Evolutionary conservation across 92 coral and sea anemone species (phyloP).

Genomic region (Virgularia gustaviana): DNA sequence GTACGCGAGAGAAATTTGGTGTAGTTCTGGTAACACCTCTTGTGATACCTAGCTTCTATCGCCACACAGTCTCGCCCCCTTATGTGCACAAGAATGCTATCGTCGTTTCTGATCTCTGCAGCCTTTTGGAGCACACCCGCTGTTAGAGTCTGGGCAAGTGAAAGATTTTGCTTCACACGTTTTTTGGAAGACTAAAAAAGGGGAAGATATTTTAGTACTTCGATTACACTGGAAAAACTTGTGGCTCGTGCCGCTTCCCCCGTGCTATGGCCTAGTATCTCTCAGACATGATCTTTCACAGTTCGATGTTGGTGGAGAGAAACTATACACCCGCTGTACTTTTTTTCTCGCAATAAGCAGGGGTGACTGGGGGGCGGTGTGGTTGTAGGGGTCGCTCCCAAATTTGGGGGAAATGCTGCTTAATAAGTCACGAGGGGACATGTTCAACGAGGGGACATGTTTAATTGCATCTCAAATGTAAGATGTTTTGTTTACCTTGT

Average conservation of each 20-base stretch:
- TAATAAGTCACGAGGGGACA: too few species aligned
- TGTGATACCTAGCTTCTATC: constrained; percentile 2
- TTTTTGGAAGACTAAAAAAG: neutral
- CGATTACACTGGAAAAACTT: neutral
- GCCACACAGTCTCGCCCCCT: constrained; percentile 3
- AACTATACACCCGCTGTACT: too few species aligned
- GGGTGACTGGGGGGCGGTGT: too few species aligned
- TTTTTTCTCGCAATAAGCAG: too few species aligned
- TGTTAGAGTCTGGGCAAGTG: neutral
- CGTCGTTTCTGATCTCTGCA: neutral
- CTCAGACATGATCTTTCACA: too few species aligned
- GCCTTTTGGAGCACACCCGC: neutral
- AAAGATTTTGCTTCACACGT: neutral
- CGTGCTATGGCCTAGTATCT: too few species aligned
- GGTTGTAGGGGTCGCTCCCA: too few species aligned
- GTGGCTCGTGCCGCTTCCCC: too few species aligned
- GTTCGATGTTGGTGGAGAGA: too few species aligned
- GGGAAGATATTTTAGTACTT: neutral
- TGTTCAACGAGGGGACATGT: neutral
- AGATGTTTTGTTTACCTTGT: neutral
- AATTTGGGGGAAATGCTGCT: too few species aligned
- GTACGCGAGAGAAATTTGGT: neutral
- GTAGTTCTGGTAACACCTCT: neutral
- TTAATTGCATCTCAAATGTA: neutral
- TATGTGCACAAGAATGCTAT: neutral